phyloP scores from a whole-genome alignment of 2,888 invertebrate genomes.

The Drosophila pegasa region DNA sequence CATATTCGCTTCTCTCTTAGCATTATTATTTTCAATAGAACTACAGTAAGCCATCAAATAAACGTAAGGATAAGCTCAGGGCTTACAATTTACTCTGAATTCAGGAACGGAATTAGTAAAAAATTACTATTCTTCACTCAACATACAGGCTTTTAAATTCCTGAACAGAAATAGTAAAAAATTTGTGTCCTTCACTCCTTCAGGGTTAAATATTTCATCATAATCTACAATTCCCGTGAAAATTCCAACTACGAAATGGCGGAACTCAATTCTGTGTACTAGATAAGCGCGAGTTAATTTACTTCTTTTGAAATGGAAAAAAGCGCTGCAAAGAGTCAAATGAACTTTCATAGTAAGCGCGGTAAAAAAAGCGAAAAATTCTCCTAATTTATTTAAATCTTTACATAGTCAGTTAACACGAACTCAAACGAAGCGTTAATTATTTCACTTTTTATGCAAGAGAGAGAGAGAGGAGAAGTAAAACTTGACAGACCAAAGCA shows the following conservation, averaged over 20 bases:
- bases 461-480: no score
- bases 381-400: slow-evolving; percentile 21
- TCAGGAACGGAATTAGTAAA: no score
- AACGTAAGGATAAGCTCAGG: no score
- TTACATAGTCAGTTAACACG: slow-evolving; percentile 29
- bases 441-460: slow-evolving; percentile 9
- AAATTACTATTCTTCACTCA: no score
- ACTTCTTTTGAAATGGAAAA: not conserved
- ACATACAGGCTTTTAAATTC: no score
- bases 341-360: not conserved
- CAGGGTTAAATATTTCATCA: no score
- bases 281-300: slow-evolving; percentile 4
- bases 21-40: not conserved
- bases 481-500: slow-evolving; percentile 11
- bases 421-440: slow-evolving; percentile 35
- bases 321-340: not conserved
- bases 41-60: not conserved
- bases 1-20: no score
- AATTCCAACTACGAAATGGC: not conserved
- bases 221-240: no score
- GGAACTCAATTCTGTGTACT: not conserved
- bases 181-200: no score
- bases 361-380: not conserved
- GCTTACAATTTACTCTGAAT: no score
- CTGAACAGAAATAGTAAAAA: no score